These are phyloP conservation scores for Patella depressa DNA, from an alignment of 2,888 invertebrate genomes.

Conservation along the genomic window DNA sequence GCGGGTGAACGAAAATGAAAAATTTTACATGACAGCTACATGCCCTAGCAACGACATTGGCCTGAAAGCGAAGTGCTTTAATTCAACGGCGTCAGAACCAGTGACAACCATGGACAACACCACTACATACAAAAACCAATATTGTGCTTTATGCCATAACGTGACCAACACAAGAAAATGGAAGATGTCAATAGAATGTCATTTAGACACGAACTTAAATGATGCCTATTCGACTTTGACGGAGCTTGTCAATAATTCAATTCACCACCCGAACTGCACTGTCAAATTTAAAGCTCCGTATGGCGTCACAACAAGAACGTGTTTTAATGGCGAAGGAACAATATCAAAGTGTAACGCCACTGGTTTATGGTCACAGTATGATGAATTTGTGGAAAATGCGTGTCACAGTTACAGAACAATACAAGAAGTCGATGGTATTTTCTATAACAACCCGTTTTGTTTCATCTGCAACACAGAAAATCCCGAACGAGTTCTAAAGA, in stretches of 20 bases:
- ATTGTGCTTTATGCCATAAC: constrained; percentile 19
- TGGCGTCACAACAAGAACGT: constrained; percentile 10
- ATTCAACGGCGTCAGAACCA: constrained; percentile 15
- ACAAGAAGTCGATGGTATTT: constrained; percentile 8
- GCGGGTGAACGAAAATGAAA: neutral
- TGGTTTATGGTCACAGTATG: constrained; percentile 21
- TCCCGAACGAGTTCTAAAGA: neutral
- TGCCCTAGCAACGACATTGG: constrained; percentile 17
- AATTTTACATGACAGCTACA: constrained; percentile 18
- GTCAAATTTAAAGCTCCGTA: constrained; percentile 7
- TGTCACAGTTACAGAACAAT: constrained; percentile 34
- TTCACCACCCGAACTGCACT: constrained; percentile 3
- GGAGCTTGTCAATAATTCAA: neutral
- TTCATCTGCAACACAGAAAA: constrained; percentile 34
- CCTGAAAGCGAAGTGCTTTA: constrained; percentile 1
- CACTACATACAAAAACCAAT: constrained; percentile 21
- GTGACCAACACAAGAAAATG: constrained; percentile 12
- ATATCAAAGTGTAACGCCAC: constrained; percentile 23
- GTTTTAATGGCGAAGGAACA: constrained; percentile 10
- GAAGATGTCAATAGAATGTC: constrained; percentile 16
- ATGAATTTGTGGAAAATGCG: constrained; percentile 33
- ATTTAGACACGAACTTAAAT: neutral
- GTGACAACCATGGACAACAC: constrained; percentile 11
- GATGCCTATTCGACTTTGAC: neutral
- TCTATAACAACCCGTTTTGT: constrained; percentile 39